Conservation (phyloP, 1,140 invertebrate species). For the Drosophila parvula region DNA sequence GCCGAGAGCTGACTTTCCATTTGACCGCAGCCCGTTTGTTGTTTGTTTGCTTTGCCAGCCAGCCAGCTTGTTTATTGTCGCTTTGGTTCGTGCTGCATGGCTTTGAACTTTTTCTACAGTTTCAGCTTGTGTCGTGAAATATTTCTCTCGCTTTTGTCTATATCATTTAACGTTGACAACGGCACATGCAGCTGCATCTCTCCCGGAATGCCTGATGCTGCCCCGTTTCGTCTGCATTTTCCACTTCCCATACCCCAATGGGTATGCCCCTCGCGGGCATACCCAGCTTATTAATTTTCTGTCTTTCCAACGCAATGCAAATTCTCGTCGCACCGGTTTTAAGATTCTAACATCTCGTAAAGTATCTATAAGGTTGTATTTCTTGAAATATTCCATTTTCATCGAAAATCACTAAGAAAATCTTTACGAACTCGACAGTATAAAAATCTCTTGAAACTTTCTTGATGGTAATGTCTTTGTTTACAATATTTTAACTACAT, state of each 20-base stretch:
- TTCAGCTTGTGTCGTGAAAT: constrained; percentile 56
- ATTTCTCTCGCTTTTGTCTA: constrained; percentile 45
- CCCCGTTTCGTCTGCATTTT: neutral
- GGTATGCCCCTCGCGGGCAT: neutral
- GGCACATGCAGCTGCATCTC: constrained; percentile 45
- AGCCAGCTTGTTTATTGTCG: constrained; percentile 59
- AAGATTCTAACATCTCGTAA: neutral
- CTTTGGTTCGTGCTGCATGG: constrained; percentile 64
- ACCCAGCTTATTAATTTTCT: constrained; percentile 41
- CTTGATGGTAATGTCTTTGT: too few species aligned
- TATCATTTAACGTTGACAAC: constrained; percentile 48
- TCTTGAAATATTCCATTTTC: neutral
- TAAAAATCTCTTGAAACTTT: too few species aligned
- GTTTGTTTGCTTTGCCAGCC: constrained; percentile 31
- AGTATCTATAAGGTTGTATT: neutral
- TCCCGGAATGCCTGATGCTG: constrained; percentile 9
- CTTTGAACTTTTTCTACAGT: constrained; percentile 62
- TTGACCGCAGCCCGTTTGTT: constrained; percentile 72
- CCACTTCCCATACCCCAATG: neutral
- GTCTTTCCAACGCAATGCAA: constrained; percentile 28
- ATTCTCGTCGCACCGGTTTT: constrained; percentile 69
- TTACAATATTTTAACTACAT: too few species aligned
- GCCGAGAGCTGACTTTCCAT: constrained; percentile 73
- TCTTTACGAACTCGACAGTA: too few species aligned
- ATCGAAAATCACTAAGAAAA: neutral